Percentiles rank a stretch among this genome's conserved stretches.
Conservation (phyloP, 30 jellyfish, hydroid and myxozoan species). For the Cassiopea andromeda region DNA sequence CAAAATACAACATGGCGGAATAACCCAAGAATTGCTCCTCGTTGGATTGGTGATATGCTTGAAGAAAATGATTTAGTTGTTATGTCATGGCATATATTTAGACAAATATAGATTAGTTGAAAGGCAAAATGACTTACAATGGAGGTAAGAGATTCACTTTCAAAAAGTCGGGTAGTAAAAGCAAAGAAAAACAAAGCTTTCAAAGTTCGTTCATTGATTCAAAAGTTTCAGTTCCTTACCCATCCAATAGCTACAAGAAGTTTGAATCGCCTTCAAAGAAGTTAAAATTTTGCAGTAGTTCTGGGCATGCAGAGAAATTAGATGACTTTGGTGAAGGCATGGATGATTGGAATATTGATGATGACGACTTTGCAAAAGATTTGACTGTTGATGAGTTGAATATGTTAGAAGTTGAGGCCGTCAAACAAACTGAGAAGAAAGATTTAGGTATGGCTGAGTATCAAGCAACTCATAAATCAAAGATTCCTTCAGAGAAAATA, state of each 20-base stretch:
- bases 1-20: constrained; percentile 1
- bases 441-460: background rate
- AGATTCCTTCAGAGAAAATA: background rate
- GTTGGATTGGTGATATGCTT: background rate
- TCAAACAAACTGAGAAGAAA: constrained; percentile 17
- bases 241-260: background rate
- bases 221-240: background rate
- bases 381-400: constrained; percentile 54
- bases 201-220: background rate
- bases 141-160: background rate
- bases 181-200: background rate
- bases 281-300: background rate
- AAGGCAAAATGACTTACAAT: background rate
- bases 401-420: constrained; percentile 54
- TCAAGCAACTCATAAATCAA: background rate
- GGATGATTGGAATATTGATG: constrained; percentile 51
- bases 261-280: constrained; percentile 28
- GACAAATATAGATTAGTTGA: background rate
- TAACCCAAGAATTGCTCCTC: background rate
- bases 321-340: constrained; percentile 32
- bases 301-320: background rate
- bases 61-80: background rate
- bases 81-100: too few species aligned
- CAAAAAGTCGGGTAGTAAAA: background rate
- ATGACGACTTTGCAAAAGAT: constrained; percentile 66